A percentile compares a stretch with the other conserved stretches of the same genome.
phyloP scores from a whole-genome alignment of 2,797 vertebrate genomes.

The Hafferia zeledoni region DNA sequence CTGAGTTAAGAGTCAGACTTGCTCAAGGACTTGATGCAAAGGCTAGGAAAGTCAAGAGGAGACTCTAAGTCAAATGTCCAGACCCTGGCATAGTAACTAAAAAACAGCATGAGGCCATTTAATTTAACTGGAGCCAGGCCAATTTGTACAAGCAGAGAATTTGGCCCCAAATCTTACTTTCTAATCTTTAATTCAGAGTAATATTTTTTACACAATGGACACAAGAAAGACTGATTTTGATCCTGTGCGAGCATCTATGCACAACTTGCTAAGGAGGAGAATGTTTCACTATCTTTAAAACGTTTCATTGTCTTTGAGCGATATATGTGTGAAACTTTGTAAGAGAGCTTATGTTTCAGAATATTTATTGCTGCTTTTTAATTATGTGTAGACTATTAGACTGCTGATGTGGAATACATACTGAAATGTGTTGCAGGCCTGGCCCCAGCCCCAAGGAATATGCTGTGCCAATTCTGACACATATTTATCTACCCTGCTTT shows the following conservation, averaged over 20 bases:
- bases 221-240: background rate
- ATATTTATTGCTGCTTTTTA: background rate
- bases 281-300: background rate
- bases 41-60: background rate
- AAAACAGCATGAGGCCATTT: background rate
- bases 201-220: background rate
- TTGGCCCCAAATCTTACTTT: background rate
- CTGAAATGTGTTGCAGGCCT: background rate
- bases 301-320: background rate
- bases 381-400: background rate
- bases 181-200: background rate
- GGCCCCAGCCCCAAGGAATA: background rate
- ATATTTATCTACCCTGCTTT: background rate
- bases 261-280: background rate
- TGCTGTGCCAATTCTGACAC: background rate
- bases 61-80: background rate
- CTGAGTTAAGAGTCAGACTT: background rate
- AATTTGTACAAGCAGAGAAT: background rate
- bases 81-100: background rate
- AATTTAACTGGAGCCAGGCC: background rate
- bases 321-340: background rate
- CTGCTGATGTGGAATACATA: background rate
- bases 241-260: background rate
- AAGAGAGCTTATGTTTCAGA: background rate
- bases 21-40: slow-evolving; percentile 3